Base-by-base conservation (phyloP, 92 coral and sea anemone genomes). In the Metridium senile region DNA sequence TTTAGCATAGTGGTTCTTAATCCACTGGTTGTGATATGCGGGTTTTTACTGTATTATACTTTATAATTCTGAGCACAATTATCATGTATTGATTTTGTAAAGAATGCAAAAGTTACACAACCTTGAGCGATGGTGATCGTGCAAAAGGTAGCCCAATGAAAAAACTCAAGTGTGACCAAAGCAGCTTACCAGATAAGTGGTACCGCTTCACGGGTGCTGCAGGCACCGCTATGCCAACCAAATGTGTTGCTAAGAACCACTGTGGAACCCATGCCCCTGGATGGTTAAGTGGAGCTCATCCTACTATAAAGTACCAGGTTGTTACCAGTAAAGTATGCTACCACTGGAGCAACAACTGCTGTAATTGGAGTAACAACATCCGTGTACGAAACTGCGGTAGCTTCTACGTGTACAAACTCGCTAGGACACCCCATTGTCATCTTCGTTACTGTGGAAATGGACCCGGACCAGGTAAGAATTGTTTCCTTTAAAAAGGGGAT, bases 251-350 rank as follows among this genome's bases (percentile, higher is more conserved):
- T 6, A 39, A 11, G 18, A 35, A 68, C 26, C 88, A 63, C 73
- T 84, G 88, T 53, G 88, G 92, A 31, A 88, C 92, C 21, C 84
- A 68, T 68, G 83, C 88, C 21, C 73, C 92, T 10, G 87, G 87
- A 1, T 88, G 89, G 89, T 26, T 84, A 26, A 70, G 75, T 2
- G 92, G 92, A 8, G 28, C 58, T 13, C 92, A 74, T 79, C 92
- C 92, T 16, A 49, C 75, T 0, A 65, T 47, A 26, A 74, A 27
- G 26, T 68, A 81, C 13, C 68, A 68, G n/a, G 54, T 72, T 51
- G 84, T 84, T 22, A 72, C 46, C n/a, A 58, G 88, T 10, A 34
- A 58, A 62, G 88, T 77, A 10, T 84, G 85, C 59, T 81, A 72
- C 35, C 68, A 81, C 58, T 81, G 80, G 80, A 33, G 66, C n/a